These are phyloP conservation scores for Galeruca laticollis DNA, from an alignment of 2,888 invertebrate genomes.

Conservation along the genomic window DNA sequence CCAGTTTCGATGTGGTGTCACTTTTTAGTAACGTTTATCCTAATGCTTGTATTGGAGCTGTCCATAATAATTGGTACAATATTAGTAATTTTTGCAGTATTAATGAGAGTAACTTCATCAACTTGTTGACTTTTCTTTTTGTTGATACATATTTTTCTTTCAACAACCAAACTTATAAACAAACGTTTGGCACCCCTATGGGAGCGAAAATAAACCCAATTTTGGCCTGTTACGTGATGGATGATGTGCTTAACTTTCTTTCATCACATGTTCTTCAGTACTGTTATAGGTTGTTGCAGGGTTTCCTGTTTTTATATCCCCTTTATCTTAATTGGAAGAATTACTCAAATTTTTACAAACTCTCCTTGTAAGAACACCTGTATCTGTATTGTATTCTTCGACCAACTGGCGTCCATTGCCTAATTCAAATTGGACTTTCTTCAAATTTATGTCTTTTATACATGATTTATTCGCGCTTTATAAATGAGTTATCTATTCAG, in stretches of 20 bases:
- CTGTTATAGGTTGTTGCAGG: constrained; percentile 69
- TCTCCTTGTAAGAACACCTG: constrained; percentile 77
- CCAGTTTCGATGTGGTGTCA: no score
- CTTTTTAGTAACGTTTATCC: no score
- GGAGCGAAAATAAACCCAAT: no score
- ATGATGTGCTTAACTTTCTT: constrained; percentile 75
- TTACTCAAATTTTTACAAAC: constrained; percentile 73
- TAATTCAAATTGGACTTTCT: constrained; percentile 88
- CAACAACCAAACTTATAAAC: no score
- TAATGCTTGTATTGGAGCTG: no score
- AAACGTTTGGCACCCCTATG: no score
- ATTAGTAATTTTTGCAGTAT: no score
- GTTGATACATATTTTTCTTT: no score
- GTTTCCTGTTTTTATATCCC: constrained; percentile 91
- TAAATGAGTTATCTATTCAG: constrained; percentile 70
- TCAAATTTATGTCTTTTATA: constrained; percentile 72
- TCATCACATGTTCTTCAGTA: constrained; percentile 70
- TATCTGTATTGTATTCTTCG: constrained; percentile 86
- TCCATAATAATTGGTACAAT: no score
- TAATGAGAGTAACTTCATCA: no score
- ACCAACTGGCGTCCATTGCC: constrained; percentile 85
- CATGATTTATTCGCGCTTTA: constrained; percentile 74
- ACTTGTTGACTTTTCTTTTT: no score
- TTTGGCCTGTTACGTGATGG: no score
- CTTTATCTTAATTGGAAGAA: constrained; percentile 69